Percentiles rank a stretch among this genome's conserved stretches.
Conservation (phyloP, 2,797 vertebrate species). For the Sebastolobus alascanus region DNA sequence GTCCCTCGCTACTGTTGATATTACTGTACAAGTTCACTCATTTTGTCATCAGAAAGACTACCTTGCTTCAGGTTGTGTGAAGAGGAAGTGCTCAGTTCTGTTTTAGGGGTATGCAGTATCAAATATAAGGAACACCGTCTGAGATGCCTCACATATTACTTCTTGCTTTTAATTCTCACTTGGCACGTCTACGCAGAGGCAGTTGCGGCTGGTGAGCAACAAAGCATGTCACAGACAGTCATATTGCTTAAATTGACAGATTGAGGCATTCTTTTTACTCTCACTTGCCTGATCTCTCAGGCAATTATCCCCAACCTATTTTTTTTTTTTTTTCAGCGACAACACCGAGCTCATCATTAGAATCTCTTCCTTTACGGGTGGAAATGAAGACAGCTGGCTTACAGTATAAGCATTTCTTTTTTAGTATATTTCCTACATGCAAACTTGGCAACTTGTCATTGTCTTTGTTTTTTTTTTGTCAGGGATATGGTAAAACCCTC, state of each 20-base stretch:
- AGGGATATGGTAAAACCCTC: conserved; percentile 1
- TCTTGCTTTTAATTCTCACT: conserved; percentile 45
- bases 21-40: not conserved
- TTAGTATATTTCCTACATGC: conserved; percentile 5
- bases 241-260: conserved; percentile 44
- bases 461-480: not conserved
- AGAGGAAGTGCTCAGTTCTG: not conserved
- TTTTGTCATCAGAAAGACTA: conserved; percentile 19
- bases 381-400: conserved; percentile 25
- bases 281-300: conserved; percentile 46
- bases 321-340: conserved; percentile 20
- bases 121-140: conserved; percentile 37
- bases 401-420: not conserved
- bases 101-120: not conserved
- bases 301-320: conserved; percentile 56
- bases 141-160: conserved; percentile 38
- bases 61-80: not conserved
- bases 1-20: not conserved
- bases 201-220: conserved; percentile 43
- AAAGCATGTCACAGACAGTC: conserved; percentile 49
- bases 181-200: conserved; percentile 30
- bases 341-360: conserved; percentile 36
- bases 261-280: conserved; percentile 41
- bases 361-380: conserved; percentile 9
- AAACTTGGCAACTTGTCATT: conserved; percentile 26